Base-by-base conservation (phyloP, 2,888 invertebrate genomes). In the Tinea trinotella region DNA sequence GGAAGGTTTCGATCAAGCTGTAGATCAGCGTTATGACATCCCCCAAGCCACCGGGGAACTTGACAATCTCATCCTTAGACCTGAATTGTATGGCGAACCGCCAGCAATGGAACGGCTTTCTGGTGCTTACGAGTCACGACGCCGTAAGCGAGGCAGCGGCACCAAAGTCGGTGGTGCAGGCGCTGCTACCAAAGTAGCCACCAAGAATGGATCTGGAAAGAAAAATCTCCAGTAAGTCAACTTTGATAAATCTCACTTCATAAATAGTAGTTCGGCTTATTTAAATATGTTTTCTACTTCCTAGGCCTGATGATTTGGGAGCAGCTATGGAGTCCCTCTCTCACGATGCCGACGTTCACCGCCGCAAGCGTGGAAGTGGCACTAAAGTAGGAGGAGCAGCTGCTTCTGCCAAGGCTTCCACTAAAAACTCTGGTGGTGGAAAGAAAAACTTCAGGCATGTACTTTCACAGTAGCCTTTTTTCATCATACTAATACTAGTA, bases 11-110 rank as follows among this genome's bases (percentile, higher is more conserved):
- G 85, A 83, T 55, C 82, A 79, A 56, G 69, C 69, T 24, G 70
- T 79, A 24, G 82, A 82, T 54, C 83, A 80, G 57, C 72, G 79
- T 36, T 82, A 71, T 60, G 81, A 83, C 57, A 66, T 74, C 13
- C 69, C 76, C 1, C 74, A 76, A 56, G 67, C 79, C 0, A 81
- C 69, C 52, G 79, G 79, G 5, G 83, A 81, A 58, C 68, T 89
- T 30, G 88, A 90, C 64, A 90, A 90, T 63, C 87, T 90, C 46
- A 88, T 90, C 56, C 82, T 90, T 79, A 87, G 90, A 61, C 88
- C 89, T 7, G 89, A 90, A 64, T 61, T 89, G 57, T 90, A 89
- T 58, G 89, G 88, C 1, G 89, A 89, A 62, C 89, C 89, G 7
- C 87, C 87, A 18, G 82, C 88, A 5, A 79, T 89, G 75, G 82